These are phyloP conservation scores for Sinohyriopsis cumingii DNA, from an alignment of 2,888 invertebrate species.

Conservation along the genomic window DNA sequence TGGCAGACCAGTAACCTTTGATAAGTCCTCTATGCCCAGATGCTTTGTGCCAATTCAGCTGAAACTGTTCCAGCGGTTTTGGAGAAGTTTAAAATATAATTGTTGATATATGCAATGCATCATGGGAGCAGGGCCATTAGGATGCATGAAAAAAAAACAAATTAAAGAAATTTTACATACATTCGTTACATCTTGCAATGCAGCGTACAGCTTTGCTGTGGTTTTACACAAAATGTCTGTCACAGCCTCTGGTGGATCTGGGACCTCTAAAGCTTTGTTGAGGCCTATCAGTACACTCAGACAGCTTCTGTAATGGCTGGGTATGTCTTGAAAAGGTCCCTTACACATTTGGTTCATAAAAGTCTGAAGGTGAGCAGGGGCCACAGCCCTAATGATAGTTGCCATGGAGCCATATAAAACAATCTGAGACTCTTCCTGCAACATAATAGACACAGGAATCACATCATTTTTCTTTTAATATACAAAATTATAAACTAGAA, in stretches of 20 bases:
- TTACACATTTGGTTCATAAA: constrained; percentile 42
- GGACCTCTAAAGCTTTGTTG: constrained; percentile 50
- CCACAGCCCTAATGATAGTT: constrained; percentile 35
- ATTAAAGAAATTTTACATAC: constrained; percentile 13
- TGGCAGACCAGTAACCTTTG: too few species aligned
- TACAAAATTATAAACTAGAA: too few species aligned
- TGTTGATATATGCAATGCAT: too few species aligned
- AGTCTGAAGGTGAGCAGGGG: constrained; percentile 38
- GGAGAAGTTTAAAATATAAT: too few species aligned
- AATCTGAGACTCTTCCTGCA: constrained; percentile 36
- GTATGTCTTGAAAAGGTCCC: constrained; percentile 21
- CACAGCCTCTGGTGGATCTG: constrained; percentile 62
- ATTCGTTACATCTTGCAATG: constrained; percentile 31
- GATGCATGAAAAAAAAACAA: constrained; percentile 2
- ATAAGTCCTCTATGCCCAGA: too few species aligned
- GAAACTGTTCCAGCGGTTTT: too few species aligned
- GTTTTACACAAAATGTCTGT: constrained; percentile 46
- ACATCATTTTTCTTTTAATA: too few species aligned
- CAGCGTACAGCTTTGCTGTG: constrained; percentile 38
- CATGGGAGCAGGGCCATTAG: too few species aligned
- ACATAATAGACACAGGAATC: not conserved
- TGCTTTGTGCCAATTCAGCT: too few species aligned
- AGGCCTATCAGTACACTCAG: constrained; percentile 48
- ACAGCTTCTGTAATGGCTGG: constrained; percentile 7
- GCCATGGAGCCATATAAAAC: constrained; percentile 37